A percentile compares a stretch with the other conserved stretches of the same genome.
These are phyloP conservation scores for Synanthedon tipuliformis DNA, from an alignment of 2,888 invertebrate species.

Conservation along the genomic window DNA sequence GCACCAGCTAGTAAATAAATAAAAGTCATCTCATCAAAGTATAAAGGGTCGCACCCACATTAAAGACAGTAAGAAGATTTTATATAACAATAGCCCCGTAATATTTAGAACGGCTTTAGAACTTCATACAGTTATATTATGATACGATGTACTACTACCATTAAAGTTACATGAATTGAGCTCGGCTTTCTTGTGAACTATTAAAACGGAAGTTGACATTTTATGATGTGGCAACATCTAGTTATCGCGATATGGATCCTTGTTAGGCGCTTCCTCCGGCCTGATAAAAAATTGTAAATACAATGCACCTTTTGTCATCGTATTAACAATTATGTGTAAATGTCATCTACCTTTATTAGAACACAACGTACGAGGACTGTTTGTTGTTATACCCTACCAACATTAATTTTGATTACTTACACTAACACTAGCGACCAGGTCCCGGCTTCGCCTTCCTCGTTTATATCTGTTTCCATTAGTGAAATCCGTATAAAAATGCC, in stretches of 20 bases:
- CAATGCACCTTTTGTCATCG: not conserved
- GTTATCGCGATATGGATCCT: constrained; percentile 11
- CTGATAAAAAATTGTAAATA: not conserved
- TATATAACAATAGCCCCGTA: constrained; percentile 29
- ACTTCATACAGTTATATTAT: constrained; percentile 22
- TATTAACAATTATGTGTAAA: not conserved
- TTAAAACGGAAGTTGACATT: constrained; percentile 46
- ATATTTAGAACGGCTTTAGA: constrained; percentile 46
- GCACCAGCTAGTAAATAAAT: too few species aligned
- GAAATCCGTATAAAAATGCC: too few species aligned
- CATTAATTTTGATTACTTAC: too few species aligned
- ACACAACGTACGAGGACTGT: too few species aligned
- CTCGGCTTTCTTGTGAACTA: constrained; percentile 19
- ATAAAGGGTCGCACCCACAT: too few species aligned
- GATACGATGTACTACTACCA: constrained; percentile 21
- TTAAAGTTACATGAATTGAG: constrained; percentile 18
- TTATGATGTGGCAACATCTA: constrained; percentile 25
- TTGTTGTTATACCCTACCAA: too few species aligned
- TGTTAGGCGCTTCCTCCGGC: constrained; percentile 12
- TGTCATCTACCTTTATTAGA: not conserved
- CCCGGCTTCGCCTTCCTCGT: too few species aligned
- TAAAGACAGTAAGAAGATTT: constrained; percentile 10
- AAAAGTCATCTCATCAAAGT: too few species aligned
- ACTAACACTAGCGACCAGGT: too few species aligned
- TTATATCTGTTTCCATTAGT: too few species aligned